Conservation (phyloP, 2,888 invertebrate genomes). For the Agrotis exclamationis region DNA sequence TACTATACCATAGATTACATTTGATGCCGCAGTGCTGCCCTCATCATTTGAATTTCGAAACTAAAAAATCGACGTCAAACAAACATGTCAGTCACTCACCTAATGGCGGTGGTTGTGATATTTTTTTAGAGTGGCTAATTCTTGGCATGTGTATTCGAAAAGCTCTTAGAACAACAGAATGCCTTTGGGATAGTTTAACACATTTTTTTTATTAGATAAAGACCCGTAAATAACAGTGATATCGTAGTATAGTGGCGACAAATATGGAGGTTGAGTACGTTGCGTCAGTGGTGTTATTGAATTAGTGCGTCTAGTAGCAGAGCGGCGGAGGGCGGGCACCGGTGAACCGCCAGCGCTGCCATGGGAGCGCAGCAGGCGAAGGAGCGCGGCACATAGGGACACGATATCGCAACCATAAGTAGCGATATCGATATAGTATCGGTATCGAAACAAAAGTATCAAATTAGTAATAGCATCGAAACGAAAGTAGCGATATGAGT, state of each 20-base stretch:
- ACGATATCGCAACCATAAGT: no score
- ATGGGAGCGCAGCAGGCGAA: constrained; percentile 99
- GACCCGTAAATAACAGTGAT: constrained; percentile 44
- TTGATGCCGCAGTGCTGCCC: constrained; percentile 74
- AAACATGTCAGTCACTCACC: constrained; percentile 80
- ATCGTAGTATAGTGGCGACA: constrained; percentile 31
- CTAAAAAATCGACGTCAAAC: constrained; percentile 87
- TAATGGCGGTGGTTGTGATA: constrained; percentile 88
- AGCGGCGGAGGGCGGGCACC: constrained; percentile 65
- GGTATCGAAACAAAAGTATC: no score
- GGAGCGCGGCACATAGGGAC: no score
- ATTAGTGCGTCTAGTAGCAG: constrained; percentile 75
- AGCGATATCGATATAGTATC: no score
- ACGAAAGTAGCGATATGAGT: no score
- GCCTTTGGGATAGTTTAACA: constrained; percentile 49
- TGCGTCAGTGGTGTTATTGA: constrained; percentile 79
- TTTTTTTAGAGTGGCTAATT: constrained; percentile 75
- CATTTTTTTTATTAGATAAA: constrained; percentile 21
- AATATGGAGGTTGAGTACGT: constrained; percentile 77
- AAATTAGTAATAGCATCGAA: no score
- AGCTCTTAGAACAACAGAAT: constrained; percentile 63
- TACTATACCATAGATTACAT: no score
- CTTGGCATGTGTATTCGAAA: constrained; percentile 73
- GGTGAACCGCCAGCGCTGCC: constrained; percentile 70
- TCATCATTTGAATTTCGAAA: constrained; percentile 59